These are phyloP conservation scores for Torymus auratus DNA, from an alignment of 2,888 invertebrate species.

Conservation along the genomic window DNA sequence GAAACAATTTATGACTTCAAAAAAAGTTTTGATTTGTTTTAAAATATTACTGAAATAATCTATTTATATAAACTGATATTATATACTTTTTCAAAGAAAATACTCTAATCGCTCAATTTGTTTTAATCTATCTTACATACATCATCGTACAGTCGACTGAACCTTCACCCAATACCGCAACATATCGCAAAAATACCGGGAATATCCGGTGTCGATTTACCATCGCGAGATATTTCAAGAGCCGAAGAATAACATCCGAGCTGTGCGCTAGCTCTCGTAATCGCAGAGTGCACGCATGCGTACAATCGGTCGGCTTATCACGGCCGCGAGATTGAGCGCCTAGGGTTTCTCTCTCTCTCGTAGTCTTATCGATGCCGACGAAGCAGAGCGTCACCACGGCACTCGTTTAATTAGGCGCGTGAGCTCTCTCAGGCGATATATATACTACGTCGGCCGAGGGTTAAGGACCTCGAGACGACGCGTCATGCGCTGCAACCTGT, in stretches of 20 bases:
- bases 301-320: conserved; percentile 46
- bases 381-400: conserved; percentile 35
- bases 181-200: conserved; percentile 6
- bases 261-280: conserved; percentile 40
- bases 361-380: conserved; percentile 51
- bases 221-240: conserved; percentile 25
- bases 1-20: too few species aligned
- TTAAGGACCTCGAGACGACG: conserved; percentile 43
- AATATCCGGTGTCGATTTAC: conserved; percentile 49
- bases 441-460: conserved; percentile 6
- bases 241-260: conserved; percentile 30
- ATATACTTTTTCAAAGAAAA: too few species aligned
- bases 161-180: conserved; percentile 6
- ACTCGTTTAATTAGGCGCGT: conserved; percentile 41
- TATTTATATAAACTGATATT: too few species aligned
- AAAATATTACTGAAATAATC: too few species aligned
- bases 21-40: too few species aligned
- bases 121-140: too few species aligned
- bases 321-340: conserved; percentile 17
- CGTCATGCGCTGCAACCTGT: not conserved
- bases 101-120: too few species aligned
- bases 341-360: conserved; percentile 32
- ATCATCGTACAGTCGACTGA: not conserved
- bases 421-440: not conserved
- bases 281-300: conserved; percentile 23